phyloP scores from a whole-genome alignment of 2,888 invertebrate genomes.

The Nipponacmea schrenckii region DNA sequence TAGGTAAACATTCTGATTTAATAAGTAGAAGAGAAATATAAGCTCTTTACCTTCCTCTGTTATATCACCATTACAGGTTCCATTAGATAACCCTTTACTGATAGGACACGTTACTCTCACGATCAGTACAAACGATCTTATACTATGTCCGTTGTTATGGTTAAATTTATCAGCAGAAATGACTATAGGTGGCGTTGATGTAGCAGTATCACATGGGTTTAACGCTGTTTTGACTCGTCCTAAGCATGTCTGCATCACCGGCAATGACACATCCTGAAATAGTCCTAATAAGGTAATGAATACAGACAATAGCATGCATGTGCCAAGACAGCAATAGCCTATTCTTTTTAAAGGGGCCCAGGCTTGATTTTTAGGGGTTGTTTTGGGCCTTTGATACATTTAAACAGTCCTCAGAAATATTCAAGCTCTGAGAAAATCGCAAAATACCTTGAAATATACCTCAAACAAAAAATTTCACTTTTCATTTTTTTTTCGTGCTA shows the following conservation, averaged over 20 bases:
- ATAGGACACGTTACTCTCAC: constrained; percentile 74
- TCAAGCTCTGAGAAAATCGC: too few species aligned
- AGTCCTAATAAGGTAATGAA: constrained; percentile 13
- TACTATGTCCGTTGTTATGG: constrained; percentile 81
- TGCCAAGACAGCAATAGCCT: neutral
- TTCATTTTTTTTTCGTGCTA: too few species aligned
- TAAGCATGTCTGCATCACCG: constrained; percentile 53
- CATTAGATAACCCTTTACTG: constrained; percentile 41
- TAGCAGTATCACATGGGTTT: constrained; percentile 51
- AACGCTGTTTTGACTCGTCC: constrained; percentile 62
- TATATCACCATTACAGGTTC: constrained; percentile 56
- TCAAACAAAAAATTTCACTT: too few species aligned
- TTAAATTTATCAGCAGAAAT: constrained; percentile 77
- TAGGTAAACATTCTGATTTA: too few species aligned
- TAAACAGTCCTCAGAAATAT: too few species aligned
- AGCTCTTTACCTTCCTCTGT: constrained; percentile 69
- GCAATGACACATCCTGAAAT: constrained; percentile 50
- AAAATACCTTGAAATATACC: too few species aligned
- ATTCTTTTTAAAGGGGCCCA: too few species aligned
- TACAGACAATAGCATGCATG: neutral
- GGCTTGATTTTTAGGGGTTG: too few species aligned
- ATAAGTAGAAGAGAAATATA: too few species aligned
- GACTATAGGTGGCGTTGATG: constrained; percentile 23
- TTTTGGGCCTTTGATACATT: too few species aligned
- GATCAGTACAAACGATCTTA: constrained; percentile 84